Base-by-base conservation (phyloP, 1,140 invertebrate species). In the Lepidostoma basale region DNA sequence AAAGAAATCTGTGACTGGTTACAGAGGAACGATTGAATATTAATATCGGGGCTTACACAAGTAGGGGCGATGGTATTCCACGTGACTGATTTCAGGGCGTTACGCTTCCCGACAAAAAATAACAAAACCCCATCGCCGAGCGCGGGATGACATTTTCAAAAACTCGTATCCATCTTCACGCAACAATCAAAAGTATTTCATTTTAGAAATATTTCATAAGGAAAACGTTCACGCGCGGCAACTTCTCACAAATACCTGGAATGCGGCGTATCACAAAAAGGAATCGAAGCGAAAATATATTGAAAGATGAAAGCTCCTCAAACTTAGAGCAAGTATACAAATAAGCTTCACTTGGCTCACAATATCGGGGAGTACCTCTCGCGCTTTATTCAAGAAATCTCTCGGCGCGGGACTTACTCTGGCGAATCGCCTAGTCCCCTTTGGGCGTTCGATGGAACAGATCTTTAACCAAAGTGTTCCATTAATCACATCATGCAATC, bases 101-200 rank as follows among this genome's bases (percentile, higher is more conserved):
- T n/a, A n/a, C n/a, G n/a, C n/a, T n/a, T n/a, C n/a, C n/a, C n/a
- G n/a, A n/a, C n/a, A n/a, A n/a, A n/a, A n/a, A n/a, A n/a, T n/a
- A n/a, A n/a, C n/a, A n/a, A n/a, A n/a, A n/a, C n/a, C n/a, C n/a
- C n/a, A n/a, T n/a, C n/a, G n/a, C n/a, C n/a, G n/a, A n/a, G n/a
- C n/a, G n/a, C n/a, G n/a, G n/a, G n/a, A n/a, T n/a, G n/a, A n/a
- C n/a, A n/a, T n/a, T n/a, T n/a, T n/a, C n/a, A n/a, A 40, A 40
- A 40, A 40, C 18, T 16, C 18, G 36, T 40, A 40, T 40, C 12
- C 36, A 40, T 40, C n/a, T 18, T 40, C 39, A 18, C 39, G 18
- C 39, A 40, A 40, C 39, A 40, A 40, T 40, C 39, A 40, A 40
- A 40, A 40, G 39, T 40, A 40, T 40, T 40, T 40, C 39, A 40